These are phyloP conservation scores for Apamea epomidion DNA, from an alignment of 2,888 invertebrate species.

Conservation along the genomic window DNA sequence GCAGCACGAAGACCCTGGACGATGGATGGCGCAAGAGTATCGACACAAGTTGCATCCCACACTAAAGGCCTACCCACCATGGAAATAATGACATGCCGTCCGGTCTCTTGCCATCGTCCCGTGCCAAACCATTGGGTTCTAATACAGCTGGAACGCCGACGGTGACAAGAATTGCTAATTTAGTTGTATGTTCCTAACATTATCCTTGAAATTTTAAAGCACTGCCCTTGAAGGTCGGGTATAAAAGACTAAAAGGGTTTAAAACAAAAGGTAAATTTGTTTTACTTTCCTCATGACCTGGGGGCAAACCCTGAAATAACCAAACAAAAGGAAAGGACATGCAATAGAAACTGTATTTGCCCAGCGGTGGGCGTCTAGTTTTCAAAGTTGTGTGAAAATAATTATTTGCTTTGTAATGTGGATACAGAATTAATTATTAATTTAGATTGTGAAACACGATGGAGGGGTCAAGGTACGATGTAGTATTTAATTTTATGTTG, in stretches of 20 bases:
- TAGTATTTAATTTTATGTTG: background rate
- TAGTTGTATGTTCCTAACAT: background rate
- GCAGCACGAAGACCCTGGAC: too few relatives aligned
- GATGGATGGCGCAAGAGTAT: too few relatives aligned
- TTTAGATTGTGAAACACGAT: background rate
- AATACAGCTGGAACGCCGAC: too few relatives aligned
- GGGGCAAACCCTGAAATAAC: slow-evolving; percentile 8
- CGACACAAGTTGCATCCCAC: too few relatives aligned
- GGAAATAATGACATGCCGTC: too few relatives aligned
- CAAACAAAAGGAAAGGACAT: slow-evolving; percentile 23
- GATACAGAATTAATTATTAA: background rate
- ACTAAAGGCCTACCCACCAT: too few relatives aligned
- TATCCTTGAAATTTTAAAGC: background rate
- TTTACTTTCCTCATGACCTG: slow-evolving; percentile 8
- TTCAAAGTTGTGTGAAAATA: slow-evolving; percentile 22
- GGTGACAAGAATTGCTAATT: too few relatives aligned
- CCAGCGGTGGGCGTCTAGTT: background rate
- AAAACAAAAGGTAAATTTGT: slow-evolving; percentile 31
- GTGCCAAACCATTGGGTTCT: too few relatives aligned
- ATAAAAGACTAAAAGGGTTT: slow-evolving; percentile 32
- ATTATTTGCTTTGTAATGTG: slow-evolving; percentile 22
- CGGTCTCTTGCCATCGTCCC: too few relatives aligned
- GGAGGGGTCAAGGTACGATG: background rate
- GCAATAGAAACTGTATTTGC: slow-evolving; percentile 3
- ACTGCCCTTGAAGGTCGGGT: background rate